Evolutionary conservation across 2,888 invertebrate species (phyloP).

Genomic region (Drepana falcataria): DNA sequence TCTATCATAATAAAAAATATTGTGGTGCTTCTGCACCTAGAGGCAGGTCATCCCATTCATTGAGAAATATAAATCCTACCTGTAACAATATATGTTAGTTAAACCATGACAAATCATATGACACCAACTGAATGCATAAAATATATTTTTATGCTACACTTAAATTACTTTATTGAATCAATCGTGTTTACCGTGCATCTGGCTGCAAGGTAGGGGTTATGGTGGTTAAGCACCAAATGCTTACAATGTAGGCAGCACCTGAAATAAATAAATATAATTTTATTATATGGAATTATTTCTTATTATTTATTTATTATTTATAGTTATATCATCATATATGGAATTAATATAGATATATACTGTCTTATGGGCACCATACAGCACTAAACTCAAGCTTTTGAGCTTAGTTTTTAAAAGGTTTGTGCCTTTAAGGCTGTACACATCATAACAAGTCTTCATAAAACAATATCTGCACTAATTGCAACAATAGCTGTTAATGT

Average conservation of each 20-base stretch:
- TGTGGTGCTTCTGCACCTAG: constrained; percentile 69
- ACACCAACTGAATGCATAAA: not conserved
- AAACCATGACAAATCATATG: constrained; percentile 1
- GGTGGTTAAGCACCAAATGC: constrained; percentile 22
- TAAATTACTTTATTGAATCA: constrained; percentile 3
- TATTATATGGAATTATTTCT: not conserved
- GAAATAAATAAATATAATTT: constrained; percentile 4
- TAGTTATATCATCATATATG: too few relatives aligned
- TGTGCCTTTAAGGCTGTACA: too few relatives aligned
- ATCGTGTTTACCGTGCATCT: constrained; percentile 19
- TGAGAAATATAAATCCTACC: constrained; percentile 53
- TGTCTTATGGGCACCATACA: too few relatives aligned
- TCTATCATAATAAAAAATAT: constrained; percentile 69
- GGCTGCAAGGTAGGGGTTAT: constrained; percentile 22
- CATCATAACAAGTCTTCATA: too few relatives aligned
- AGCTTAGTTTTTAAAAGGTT: too few relatives aligned
- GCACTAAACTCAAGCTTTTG: too few relatives aligned
- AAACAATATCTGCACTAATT: too few relatives aligned
- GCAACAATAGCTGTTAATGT: too few relatives aligned
- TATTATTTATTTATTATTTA: too few relatives aligned
- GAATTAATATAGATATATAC: too few relatives aligned
- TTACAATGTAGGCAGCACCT: constrained; percentile 3
- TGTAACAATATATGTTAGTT: constrained; percentile 39
- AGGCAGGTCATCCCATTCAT: constrained; percentile 57
- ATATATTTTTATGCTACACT: not conserved